Percentiles rank a stretch among this genome's conserved stretches.
Evolutionary conservation across 2,113 vertebrate species (phyloP).

Genomic region (Coturnix japonica): DNA sequence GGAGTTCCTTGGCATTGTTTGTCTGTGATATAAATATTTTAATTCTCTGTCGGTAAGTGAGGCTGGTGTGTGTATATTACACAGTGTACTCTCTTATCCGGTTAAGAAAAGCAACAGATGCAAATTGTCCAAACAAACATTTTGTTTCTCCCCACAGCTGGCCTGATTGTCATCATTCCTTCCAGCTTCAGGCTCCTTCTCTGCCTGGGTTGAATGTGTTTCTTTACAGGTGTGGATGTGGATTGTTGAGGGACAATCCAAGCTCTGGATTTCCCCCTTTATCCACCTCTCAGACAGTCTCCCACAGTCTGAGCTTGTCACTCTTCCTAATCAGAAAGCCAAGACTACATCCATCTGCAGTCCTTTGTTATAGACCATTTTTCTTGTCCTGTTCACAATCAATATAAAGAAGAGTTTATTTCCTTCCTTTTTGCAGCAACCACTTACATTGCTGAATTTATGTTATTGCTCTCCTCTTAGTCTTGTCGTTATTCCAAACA

Average conservation of each 20-base stretch:
- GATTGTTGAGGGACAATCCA: neutral
- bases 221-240: constrained; percentile 37
- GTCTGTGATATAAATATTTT: constrained; percentile 80
- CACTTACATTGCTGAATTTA: neutral
- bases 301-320: neutral
- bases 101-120: constrained; percentile 77
- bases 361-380: neutral
- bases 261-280: neutral
- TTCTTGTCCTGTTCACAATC: neutral
- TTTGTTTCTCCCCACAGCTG: constrained; percentile 75
- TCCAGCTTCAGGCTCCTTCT: constrained; percentile 10
- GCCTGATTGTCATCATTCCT: constrained; percentile 31
- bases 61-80: constrained; percentile 78
- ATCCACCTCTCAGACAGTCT: neutral
- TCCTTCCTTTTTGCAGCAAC: constrained; percentile 3
- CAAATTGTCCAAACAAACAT: constrained; percentile 82
- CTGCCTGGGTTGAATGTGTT: neutral
- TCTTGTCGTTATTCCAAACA: constrained; percentile 1
- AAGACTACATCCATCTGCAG: neutral
- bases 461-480: constrained; percentile 4
- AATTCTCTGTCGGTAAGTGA: constrained; percentile 72
- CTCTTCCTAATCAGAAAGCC: neutral
- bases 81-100: constrained; percentile 71
- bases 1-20: constrained; percentile 80
- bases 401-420: neutral